Conservation (phyloP, 2,797 vertebrate species). For the Pelobates cultripes region DNA sequence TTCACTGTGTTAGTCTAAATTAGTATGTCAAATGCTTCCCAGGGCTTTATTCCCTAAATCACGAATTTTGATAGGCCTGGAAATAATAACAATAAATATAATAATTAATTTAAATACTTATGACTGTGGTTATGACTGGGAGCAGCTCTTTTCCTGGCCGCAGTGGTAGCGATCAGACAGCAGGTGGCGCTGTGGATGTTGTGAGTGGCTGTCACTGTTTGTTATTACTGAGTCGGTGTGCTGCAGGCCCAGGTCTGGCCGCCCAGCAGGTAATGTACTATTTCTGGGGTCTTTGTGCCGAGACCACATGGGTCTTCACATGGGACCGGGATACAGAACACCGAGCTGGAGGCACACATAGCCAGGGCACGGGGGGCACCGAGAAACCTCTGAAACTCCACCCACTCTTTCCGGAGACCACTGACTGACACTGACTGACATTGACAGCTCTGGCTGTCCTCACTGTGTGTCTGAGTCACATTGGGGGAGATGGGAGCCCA, state of each 20-base stretch:
- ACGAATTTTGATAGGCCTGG: no score
- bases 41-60: no score
- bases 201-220: not conserved
- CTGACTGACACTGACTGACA: not conserved
- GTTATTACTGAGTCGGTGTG: not conserved
- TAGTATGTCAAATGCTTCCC: no score
- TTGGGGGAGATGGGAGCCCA: no score
- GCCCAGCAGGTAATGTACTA: conserved; percentile 12
- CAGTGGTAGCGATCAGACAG: not conserved
- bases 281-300: not conserved
- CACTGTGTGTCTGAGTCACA: no score
- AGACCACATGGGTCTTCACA: not conserved
- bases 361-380: no score
- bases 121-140: no score
- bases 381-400: not conserved
- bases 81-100: no score
- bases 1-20: no score
- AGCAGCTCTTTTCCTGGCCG: not conserved
- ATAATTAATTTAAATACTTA: no score
- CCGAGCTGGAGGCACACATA: not conserved
- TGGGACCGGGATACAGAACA: not conserved
- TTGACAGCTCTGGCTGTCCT: not conserved
- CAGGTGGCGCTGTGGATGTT: conserved; percentile 38
- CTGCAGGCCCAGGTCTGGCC: conserved; percentile 33
- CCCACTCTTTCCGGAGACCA: not conserved